These are phyloP conservation scores for Sandelia bainsii DNA, from an alignment of 2,797 vertebrate genomes.

Conservation along the genomic window DNA sequence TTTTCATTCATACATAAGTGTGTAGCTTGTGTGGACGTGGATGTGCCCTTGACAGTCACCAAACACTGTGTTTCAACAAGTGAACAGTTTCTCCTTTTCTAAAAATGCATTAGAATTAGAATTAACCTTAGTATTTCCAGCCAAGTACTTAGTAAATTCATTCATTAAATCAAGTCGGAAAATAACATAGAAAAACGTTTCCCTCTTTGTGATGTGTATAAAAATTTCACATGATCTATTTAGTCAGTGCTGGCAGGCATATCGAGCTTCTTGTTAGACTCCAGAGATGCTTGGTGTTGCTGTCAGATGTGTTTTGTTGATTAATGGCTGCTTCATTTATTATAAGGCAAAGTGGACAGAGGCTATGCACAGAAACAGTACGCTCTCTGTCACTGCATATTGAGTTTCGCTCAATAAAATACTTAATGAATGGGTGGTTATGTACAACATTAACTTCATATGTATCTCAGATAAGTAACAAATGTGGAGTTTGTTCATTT, in stretches of 20 bases:
- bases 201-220: not conserved
- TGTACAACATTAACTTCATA: conserved; percentile 48
- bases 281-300: conserved; percentile 64
- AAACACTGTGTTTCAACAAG: conserved; percentile 21
- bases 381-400: conserved; percentile 59
- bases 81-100: conserved; percentile 16
- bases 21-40: not conserved
- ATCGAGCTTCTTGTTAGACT: conserved; percentile 66
- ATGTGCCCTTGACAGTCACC: conserved; percentile 30
- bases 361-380: conserved; percentile 56
- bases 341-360: conserved; percentile 56
- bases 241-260: conserved; percentile 21
- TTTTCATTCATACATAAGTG: conserved; percentile 24
- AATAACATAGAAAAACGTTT: conserved; percentile 5
- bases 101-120: conserved; percentile 15
- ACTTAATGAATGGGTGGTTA: conserved; percentile 69
- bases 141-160: conserved; percentile 9
- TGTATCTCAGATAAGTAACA: conserved; percentile 20
- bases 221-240: conserved; percentile 14
- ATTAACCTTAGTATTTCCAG: conserved; percentile 33
- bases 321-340: conserved; percentile 78
- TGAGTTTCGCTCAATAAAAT: conserved; percentile 69
- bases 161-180: not conserved
- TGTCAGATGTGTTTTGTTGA: conserved; percentile 75
- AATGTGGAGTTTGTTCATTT: conserved; percentile 25